Conservation (phyloP, 2,797 vertebrate genomes). For the Echiichthys vipera region DNA sequence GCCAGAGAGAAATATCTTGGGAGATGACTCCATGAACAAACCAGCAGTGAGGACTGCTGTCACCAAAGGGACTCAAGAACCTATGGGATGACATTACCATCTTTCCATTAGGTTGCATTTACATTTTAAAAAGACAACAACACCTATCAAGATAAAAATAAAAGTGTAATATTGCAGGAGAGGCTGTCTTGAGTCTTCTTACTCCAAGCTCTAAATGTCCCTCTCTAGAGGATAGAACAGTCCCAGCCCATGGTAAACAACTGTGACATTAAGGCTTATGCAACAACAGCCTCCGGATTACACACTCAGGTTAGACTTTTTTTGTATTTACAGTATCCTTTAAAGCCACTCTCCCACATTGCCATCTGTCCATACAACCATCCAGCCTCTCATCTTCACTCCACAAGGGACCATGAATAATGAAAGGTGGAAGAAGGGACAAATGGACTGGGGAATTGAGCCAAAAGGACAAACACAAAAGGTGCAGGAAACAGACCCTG, state of each 20-base stretch:
- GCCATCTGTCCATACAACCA: constrained; percentile 35
- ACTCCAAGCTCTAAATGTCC: constrained; percentile 10
- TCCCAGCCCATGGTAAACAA: constrained; percentile 46
- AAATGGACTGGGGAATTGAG: constrained; percentile 26
- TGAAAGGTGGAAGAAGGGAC: constrained; percentile 49
- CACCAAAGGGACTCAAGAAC: constrained; percentile 5
- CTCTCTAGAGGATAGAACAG: constrained; percentile 15
- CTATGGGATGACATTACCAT: background rate
- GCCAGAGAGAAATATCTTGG: background rate
- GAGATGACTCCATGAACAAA: constrained; percentile 6
- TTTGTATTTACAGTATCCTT: constrained; percentile 9
- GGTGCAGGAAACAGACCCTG: constrained; percentile 31
- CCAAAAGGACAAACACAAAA: constrained; percentile 47
- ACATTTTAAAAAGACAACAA: constrained; percentile 9
- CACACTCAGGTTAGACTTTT: background rate
- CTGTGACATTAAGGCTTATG: constrained; percentile 34
- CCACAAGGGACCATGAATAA: constrained; percentile 70
- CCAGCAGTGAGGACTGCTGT: background rate
- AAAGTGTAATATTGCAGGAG: background rate
- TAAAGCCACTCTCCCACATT: constrained; percentile 26
- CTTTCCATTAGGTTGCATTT: constrained; percentile 12
- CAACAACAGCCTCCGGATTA: constrained; percentile 32
- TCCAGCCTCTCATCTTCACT: constrained; percentile 45
- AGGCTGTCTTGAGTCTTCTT: constrained; percentile 10
- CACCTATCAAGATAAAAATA: constrained; percentile 19